Evolutionary conservation across 64 coral and sea anemone species (phyloP).

Genomic region (Dendronephthya gigantea): DNA sequence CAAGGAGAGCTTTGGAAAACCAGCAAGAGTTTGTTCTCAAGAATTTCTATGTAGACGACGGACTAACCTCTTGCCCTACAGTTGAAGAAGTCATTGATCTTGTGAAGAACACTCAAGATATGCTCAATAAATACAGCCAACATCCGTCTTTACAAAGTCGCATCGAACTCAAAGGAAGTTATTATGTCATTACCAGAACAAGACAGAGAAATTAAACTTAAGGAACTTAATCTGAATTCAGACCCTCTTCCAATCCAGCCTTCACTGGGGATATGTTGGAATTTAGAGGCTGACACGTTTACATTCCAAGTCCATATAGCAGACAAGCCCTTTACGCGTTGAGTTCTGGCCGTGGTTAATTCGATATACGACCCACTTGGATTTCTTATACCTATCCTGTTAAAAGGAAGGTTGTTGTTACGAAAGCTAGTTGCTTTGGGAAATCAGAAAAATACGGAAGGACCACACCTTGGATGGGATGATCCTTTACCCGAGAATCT

Average conservation of each 20-base stretch:
- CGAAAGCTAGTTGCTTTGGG: too few relatives aligned
- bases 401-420: too few relatives aligned
- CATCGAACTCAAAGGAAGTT: not conserved
- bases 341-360: too few relatives aligned
- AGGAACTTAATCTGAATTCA: not conserved
- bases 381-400: too few relatives aligned
- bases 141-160: not conserved
- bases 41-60: slow-evolving; percentile 5
- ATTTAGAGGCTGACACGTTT: too few relatives aligned
- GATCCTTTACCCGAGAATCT: too few relatives aligned
- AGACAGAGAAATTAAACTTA: not conserved
- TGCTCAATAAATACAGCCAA: not conserved
- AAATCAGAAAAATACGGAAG: too few relatives aligned
- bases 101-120: not conserved
- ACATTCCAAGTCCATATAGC: too few relatives aligned
- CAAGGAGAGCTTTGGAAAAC: not conserved
- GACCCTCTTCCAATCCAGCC: not conserved
- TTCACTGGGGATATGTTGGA: not conserved
- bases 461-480: too few relatives aligned
- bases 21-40: not conserved
- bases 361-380: too few relatives aligned
- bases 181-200: not conserved
- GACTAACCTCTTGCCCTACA: not conserved
- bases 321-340: too few relatives aligned
- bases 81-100: not conserved